Base-by-base conservation (phyloP, 2,888 invertebrate genomes). In the Pheosia gnoma region DNA sequence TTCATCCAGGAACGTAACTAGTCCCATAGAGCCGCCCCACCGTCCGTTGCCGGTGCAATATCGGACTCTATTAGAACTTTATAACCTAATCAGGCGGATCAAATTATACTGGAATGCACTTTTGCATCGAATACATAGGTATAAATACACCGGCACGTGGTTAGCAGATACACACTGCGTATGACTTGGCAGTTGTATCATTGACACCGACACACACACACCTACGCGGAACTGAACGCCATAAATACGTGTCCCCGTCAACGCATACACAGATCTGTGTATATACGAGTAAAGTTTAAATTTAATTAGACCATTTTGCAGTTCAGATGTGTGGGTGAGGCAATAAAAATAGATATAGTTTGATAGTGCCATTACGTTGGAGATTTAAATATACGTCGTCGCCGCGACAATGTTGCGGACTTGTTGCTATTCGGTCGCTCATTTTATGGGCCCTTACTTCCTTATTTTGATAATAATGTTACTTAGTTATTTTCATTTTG, bases 341-440 rank as follows among this genome's bases (percentile, higher is more conserved):
- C 61, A 72, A 78, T 82, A 81, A 80, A 86, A 86, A 85, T 88
- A 87, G 81, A 83, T 75, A 77, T 74, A 70, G 72, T 77, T 76
- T 80, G 82, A 87, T 86, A 84, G 80, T 77, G 75, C 66, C 78
- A 82, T 84, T 84, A 83, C 80, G 79, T 80, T 73, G 63, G 67
- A 72, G 81, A 86, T 88, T 86, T 83, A 86, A 88, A 88, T 89
- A 85, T 85, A 84, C 81, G 82, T 79, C 72, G 74, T 58, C 70
- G 61, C 61, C 65, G 78, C 82, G 78, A 89, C 89, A 85, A 78
- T 88, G 89, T 89, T 81, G 78, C 80, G 56, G 47, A 80, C 78
- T 82, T 77, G 84, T 83, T 84, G 83, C 81, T 79, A 74, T 82
- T 80, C 66, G 72, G 63, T 75, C 69, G 70, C 63, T 71, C 65